Percentiles rank a stretch among this genome's conserved stretches.
Evolutionary conservation across 2,888 invertebrate genomes (phyloP).

Genomic region (Bombylius major): DNA sequence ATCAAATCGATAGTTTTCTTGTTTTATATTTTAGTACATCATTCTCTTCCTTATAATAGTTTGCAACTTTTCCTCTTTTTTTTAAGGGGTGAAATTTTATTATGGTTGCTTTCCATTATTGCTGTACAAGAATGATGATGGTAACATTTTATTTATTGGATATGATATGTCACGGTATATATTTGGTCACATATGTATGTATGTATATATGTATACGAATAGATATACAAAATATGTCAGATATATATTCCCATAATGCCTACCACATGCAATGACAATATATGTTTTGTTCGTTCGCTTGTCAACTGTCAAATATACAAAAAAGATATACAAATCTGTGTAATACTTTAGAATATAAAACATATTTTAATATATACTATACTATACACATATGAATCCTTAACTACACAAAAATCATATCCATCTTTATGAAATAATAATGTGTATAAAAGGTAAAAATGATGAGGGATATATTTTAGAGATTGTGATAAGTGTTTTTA

Average conservation of each 20-base stretch:
- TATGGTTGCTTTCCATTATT: not conserved
- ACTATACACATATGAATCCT: no score
- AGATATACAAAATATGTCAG: not conserved
- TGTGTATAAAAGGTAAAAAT: no score
- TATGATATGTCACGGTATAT: not conserved
- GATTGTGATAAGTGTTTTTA: not conserved
- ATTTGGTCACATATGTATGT: not conserved
- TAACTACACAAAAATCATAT: no score
- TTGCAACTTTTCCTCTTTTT: not conserved
- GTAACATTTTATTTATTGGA: not conserved
- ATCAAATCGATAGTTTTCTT: no score
- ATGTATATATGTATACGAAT: not conserved
- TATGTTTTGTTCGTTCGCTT: not conserved
- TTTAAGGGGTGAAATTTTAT: not conserved
- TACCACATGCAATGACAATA: not conserved
- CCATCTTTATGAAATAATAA: no score
- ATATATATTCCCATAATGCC: not conserved
- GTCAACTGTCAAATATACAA: not conserved
- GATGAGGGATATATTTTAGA: not conserved
- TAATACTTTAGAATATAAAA: no score
- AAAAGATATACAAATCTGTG: not conserved
- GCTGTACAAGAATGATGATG: no score
- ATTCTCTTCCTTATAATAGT: no score
- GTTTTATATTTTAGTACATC: no score
- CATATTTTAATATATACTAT: no score